phyloP scores from a whole-genome alignment of 1,140 invertebrate genomes.

The Lycorma delicatula region DNA sequence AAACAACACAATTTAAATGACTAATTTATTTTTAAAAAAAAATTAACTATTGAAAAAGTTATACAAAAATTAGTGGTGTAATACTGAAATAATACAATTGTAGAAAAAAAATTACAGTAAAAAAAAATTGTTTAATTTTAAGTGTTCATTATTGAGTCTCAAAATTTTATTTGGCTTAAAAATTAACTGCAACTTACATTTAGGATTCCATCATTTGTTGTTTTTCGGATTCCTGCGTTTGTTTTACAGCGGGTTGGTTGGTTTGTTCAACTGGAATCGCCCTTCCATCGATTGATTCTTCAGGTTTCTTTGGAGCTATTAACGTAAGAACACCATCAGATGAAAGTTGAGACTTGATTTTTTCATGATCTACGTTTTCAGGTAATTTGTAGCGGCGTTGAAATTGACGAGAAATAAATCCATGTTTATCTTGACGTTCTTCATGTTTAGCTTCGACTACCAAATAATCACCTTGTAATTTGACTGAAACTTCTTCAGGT shows the following conservation, averaged over 20 bases:
- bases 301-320: constrained; percentile 42
- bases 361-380: constrained; percentile 47
- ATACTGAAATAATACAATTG: too few species aligned
- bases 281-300: not conserved
- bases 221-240: too few species aligned
- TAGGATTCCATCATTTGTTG: too few species aligned
- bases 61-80: too few species aligned
- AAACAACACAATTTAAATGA: too few species aligned
- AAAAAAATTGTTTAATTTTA: too few species aligned
- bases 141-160: too few species aligned
- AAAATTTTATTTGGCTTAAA: too few species aligned
- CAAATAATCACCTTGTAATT: constrained; percentile 56
- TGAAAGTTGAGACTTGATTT: constrained; percentile 49
- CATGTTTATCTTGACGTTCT: constrained; percentile 52
- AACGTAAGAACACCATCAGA: constrained; percentile 54
- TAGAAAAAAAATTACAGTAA: too few species aligned
- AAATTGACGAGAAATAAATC: constrained; percentile 52
- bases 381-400: constrained; percentile 53
- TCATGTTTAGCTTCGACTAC: constrained; percentile 61
- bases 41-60: too few species aligned
- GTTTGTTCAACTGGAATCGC: constrained; percentile 17
- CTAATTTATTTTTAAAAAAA: too few species aligned
- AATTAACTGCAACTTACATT: too few species aligned
- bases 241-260: constrained; percentile 15
- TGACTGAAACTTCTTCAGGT: constrained; percentile 71